Base-by-base conservation (phyloP, 2,888 invertebrate species). In the Drosophila anceps region DNA sequence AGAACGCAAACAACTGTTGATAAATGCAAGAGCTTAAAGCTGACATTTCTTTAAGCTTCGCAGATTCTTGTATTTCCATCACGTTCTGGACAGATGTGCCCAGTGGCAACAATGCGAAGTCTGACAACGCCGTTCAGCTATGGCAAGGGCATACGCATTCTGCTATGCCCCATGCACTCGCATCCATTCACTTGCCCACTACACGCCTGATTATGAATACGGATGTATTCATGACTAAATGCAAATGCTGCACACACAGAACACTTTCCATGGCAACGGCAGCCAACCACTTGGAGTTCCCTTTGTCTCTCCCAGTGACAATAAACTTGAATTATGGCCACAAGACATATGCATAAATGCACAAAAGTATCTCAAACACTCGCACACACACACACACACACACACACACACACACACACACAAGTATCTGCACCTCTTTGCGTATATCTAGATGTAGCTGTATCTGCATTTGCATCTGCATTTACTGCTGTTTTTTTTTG, bases 251-350 rank as follows among this genome's bases (percentile, higher is more conserved):
- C 24, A 29, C 27, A 51, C 51, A 44, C 44, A 24, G 44, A 65
- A 29, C 65, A 73, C 74, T 54, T 68, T 39, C 37, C 29, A 65
- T 18, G 58, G 39, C 54, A 39, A 35, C 54, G 7, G 27, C 27
- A 9, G 43, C 4, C 51, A 71, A 50, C 27, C 73, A 69, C 74
- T 76, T 76, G 73, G 48, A 78, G 79, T 39, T 64, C 27, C 75
- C 59, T 51, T 79, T 75, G 79, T 79, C 63, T 54, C 13, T 13
- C 10, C 53, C 53, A 46, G 39, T 87, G 84, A 84, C 84, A 84
- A 84, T 87, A 84, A 84, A 87, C 84, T 87, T 82, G 87, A 84
- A 82, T 87, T 87, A 72, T 48, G 66, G 68, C 63, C 65, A 75
- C 58, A 79, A 79, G 75, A 57, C 59, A 67, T 61, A 63, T 71